Conservation (phyloP, 1,140 invertebrate species). For the Mycetomoellerius zeteki region DNA sequence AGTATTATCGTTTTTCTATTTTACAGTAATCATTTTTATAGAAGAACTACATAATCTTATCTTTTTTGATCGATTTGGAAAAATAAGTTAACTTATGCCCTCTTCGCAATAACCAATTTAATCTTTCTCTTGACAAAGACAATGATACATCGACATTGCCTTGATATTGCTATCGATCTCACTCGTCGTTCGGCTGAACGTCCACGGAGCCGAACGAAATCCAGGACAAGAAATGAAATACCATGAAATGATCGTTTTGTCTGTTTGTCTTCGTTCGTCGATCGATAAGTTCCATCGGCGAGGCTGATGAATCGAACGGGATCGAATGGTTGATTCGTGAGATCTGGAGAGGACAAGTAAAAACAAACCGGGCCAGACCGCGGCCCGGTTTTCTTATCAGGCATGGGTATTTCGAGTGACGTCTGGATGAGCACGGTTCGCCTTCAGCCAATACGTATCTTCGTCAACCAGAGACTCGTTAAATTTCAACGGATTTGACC, state of each 20-base stretch:
- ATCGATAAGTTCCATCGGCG: constrained; percentile 36
- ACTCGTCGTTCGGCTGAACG: constrained; percentile 52
- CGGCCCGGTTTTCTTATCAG: constrained; percentile 71
- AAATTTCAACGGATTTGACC: constrained; percentile 22
- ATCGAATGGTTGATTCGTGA: constrained; percentile 61
- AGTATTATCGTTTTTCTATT: neutral
- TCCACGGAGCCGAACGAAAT: constrained; percentile 23
- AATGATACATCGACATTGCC: constrained; percentile 34
- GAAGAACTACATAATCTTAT: neutral
- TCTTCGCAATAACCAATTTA: neutral
- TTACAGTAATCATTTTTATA: neutral
- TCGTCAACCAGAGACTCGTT: constrained; percentile 15
- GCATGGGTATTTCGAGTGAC: neutral
- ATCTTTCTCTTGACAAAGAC: constrained; percentile 34
- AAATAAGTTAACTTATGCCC: neutral
- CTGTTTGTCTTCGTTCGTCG: constrained; percentile 62
- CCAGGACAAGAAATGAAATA: constrained; percentile 77
- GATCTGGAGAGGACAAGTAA: constrained; percentile 53
- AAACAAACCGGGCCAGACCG: constrained; percentile 66
- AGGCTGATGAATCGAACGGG: constrained; percentile 9
- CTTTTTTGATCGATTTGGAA: neutral
- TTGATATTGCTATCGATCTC: neutral
- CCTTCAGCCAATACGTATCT: neutral
- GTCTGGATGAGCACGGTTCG: neutral
- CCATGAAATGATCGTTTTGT: constrained; percentile 76